Conservation (phyloP, 2,113 vertebrate genomes). For the Tapirus terrestris region DNA sequence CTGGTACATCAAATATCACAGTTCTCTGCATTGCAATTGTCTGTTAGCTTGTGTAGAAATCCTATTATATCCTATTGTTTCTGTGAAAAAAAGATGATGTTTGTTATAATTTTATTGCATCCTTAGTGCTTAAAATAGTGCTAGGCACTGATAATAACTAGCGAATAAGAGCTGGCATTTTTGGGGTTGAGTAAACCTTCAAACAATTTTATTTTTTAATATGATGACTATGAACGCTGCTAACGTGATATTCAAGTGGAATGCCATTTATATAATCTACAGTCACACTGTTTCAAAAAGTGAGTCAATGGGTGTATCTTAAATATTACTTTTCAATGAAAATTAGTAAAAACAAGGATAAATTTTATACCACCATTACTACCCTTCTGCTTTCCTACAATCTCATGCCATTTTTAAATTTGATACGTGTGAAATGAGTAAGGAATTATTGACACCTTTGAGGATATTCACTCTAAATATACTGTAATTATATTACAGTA, state of each 20-base stretch:
- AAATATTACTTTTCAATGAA: background rate
- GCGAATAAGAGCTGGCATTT: background rate
- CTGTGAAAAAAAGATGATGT: background rate
- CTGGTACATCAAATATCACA: background rate
- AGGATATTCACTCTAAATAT: background rate
- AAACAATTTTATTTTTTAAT: background rate
- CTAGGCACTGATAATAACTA: too few species aligned
- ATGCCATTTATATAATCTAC: background rate
- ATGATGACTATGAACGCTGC: background rate
- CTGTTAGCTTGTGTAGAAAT: background rate
- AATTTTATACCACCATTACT: background rate
- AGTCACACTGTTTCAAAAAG: background rate
- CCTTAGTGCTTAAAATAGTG: background rate
- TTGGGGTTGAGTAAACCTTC: background rate
- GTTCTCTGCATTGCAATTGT: background rate
- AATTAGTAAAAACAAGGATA: background rate
- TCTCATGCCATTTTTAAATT: background rate
- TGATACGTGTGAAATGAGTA: background rate
- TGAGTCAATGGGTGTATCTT: background rate
- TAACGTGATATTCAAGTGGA: background rate
- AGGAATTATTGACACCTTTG: background rate
- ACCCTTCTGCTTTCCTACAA: background rate
- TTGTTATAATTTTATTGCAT: background rate
- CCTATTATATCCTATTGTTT: background rate
- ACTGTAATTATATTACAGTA: too few species aligned